Conservation (phyloP, 2,888 invertebrate genomes). For the Lycocerus yunnanus region DNA sequence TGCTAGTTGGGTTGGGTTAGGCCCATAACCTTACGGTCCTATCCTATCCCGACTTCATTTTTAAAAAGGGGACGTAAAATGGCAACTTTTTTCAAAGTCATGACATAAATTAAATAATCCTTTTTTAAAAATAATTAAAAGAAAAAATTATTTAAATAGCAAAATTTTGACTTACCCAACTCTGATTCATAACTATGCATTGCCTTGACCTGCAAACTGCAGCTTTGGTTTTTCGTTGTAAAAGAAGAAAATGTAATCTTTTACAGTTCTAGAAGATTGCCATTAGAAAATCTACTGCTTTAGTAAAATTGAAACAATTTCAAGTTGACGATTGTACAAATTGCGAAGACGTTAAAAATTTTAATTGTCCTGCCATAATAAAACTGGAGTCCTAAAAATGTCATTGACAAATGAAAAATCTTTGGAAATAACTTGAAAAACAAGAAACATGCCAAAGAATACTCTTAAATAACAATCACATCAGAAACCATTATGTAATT, state of each 20-base stretch:
- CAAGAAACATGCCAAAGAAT: conserved; percentile 24
- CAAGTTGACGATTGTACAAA: background rate
- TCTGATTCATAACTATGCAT: too few relatives aligned
- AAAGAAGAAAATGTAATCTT: background rate
- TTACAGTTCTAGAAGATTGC: background rate
- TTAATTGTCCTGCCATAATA: background rate
- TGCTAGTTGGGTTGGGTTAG: too few relatives aligned
- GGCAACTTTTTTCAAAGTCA: too few relatives aligned
- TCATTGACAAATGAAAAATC: conserved; percentile 20
- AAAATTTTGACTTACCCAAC: too few relatives aligned
- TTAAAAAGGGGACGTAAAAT: too few relatives aligned
- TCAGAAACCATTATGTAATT: conserved; percentile 45
- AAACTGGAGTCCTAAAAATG: background rate
- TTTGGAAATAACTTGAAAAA: background rate
- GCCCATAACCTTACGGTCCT: too few relatives aligned
- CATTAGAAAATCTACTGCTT: background rate
- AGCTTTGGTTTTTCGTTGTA: background rate
- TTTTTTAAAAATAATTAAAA: too few relatives aligned
- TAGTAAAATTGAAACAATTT: background rate
- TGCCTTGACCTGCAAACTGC: too few relatives aligned
- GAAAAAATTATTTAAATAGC: too few relatives aligned
- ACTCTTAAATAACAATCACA: conserved; percentile 32
- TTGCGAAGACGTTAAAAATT: background rate
- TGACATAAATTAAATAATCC: too few relatives aligned
- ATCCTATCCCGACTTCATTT: too few relatives aligned